Evolutionary conservation across 2,888 invertebrate species (phyloP).

Genomic region (Synanthedon formicaeformis): DNA sequence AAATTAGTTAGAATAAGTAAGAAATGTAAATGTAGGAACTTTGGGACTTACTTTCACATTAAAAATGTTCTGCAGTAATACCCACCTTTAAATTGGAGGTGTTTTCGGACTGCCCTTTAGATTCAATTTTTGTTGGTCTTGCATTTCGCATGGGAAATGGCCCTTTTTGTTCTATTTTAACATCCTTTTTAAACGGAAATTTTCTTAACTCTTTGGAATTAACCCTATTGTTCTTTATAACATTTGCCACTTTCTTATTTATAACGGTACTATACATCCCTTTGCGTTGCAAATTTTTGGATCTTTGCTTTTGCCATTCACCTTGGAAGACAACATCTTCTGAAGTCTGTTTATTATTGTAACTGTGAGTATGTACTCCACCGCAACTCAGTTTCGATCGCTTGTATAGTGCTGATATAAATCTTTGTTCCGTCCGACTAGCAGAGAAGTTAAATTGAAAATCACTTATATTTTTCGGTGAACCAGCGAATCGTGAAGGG

Average conservation of each 20-base stretch:
- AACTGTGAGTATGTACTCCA: constrained; percentile 52
- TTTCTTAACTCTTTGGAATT: constrained; percentile 4
- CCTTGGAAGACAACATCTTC: constrained; percentile 59
- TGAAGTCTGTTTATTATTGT: constrained; percentile 33
- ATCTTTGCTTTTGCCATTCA: constrained; percentile 37
- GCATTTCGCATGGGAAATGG: constrained; percentile 3
- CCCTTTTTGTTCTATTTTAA: constrained; percentile 2
- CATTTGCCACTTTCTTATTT: constrained; percentile 2
- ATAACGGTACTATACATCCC: constrained; percentile 9
- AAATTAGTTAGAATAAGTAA: no score
- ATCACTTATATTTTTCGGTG: constrained; percentile 15
- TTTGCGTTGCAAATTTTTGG: constrained; percentile 14
- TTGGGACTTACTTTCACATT: no score
- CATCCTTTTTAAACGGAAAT: not conserved
- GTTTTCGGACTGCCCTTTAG: constrained; percentile 1
- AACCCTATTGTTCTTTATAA: constrained; percentile 12
- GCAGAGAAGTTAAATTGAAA: constrained; percentile 12
- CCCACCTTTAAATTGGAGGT: no score
- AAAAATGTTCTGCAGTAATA: no score
- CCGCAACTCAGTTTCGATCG: constrained; percentile 35
- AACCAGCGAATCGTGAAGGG: constrained; percentile 4
- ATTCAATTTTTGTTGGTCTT: constrained; percentile 7
- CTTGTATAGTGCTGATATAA: constrained; percentile 13
- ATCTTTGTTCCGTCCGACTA: constrained; percentile 10
- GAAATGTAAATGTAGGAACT: no score